Percentiles rank a stretch among this genome's conserved stretches.
These are phyloP conservation scores for Masnerella sp. DNA, from an alignment of 2,888 invertebrate species.

Conservation along the genomic window DNA sequence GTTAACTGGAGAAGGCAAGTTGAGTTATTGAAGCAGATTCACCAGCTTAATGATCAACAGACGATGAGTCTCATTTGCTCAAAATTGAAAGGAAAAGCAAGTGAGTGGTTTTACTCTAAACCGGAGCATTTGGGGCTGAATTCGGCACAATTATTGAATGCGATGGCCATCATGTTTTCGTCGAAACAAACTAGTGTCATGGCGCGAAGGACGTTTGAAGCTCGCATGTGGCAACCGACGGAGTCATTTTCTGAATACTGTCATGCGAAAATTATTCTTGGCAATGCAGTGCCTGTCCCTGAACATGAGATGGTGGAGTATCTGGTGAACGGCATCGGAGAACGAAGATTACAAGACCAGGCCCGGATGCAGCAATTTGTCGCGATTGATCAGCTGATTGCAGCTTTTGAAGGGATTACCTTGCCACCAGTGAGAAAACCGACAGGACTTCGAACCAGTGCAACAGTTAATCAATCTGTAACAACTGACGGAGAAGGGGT, in stretches of 20 bases:
- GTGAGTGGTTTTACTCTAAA: constrained; percentile 15
- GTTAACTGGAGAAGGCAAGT: constrained; percentile 1
- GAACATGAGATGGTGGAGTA: constrained; percentile 14
- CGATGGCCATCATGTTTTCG: not conserved
- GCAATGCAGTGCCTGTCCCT: constrained; percentile 6
- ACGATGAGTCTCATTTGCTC: not conserved
- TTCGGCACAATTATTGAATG: not conserved
- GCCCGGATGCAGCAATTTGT: constrained; percentile 7
- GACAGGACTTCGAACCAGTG: too few species aligned
- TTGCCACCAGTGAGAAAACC: constrained; percentile 1
- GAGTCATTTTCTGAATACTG: constrained; percentile 7
- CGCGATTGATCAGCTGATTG: constrained; percentile 1
- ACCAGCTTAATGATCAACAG: not conserved
- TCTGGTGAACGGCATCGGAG: constrained; percentile 3
- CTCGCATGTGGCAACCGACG: not conserved
- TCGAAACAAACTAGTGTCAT: not conserved
- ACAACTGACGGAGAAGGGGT: not conserved
- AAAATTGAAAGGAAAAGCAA: not conserved
- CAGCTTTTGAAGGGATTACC: not conserved
- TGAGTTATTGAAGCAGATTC: not conserved
- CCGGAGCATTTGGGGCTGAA: constrained; percentile 1
- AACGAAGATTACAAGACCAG: constrained; percentile 7
- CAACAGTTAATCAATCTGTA: not conserved
- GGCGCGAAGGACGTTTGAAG: constrained; percentile 10
- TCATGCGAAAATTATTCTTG: constrained; percentile 9